Evolutionary conservation across 2,113 vertebrate genomes (phyloP).

Genomic region (Puffinus mauretanicus): DNA sequence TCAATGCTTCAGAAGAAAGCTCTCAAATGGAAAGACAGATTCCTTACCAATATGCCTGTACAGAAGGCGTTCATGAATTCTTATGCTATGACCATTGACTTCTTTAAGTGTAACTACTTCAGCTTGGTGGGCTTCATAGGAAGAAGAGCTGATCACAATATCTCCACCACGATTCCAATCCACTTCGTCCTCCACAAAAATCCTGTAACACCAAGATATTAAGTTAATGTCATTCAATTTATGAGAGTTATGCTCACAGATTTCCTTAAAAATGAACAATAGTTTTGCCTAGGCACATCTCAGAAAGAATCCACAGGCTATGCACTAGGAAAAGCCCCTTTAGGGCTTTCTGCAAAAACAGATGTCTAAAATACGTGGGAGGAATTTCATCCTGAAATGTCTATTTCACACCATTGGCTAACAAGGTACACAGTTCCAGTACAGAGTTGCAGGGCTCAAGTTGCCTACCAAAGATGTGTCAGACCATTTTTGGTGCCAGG

Average conservation of each 20-base stretch:
- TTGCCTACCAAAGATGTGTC: background rate
- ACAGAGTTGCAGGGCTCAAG: background rate
- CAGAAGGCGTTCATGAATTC: slow-evolving; percentile 46
- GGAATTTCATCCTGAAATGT: background rate
- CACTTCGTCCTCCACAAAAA: slow-evolving; percentile 65
- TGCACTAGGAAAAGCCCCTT: background rate
- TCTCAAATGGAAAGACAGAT: background rate
- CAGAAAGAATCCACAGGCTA: background rate
- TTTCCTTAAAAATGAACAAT: background rate
- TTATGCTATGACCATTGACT: slow-evolving; percentile 54
- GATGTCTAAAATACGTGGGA: background rate
- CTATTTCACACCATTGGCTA: background rate
- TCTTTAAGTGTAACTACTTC: slow-evolving; percentile 70
- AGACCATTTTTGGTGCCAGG: background rate
- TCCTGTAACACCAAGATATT: slow-evolving; percentile 38
- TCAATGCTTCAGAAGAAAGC: background rate
- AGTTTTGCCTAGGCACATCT: background rate
- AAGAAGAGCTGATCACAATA: slow-evolving; percentile 73
- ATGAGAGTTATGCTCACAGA: background rate
- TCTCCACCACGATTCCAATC: slow-evolving; percentile 68
- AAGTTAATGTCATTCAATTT: background rate
- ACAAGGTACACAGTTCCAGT: background rate
- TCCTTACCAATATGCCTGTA: slow-evolving; percentile 74
- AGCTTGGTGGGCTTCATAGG: slow-evolving; percentile 76
- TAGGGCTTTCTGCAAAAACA: background rate